Percentiles rank a stretch among this genome's conserved stretches.
These are phyloP conservation scores for Diploptera punctata DNA, from an alignment of 2,888 invertebrate species.

Conservation along the genomic window DNA sequence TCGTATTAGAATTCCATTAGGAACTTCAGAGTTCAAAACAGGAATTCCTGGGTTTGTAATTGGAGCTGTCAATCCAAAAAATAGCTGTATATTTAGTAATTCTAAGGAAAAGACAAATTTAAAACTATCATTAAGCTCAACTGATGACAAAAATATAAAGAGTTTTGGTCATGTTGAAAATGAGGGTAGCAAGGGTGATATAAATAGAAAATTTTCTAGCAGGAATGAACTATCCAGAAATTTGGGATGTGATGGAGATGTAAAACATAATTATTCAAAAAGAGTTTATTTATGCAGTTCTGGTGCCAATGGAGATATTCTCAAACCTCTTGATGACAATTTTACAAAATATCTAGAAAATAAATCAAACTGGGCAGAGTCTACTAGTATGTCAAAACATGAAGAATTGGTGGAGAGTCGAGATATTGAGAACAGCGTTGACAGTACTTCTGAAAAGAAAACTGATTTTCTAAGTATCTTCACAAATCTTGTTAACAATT, in stretches of 20 bases:
- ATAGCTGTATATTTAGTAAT: neutral
- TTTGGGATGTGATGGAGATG: neutral
- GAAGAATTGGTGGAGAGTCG: neutral
- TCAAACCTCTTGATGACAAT: neutral
- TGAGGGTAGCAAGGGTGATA: conserved; percentile 1
- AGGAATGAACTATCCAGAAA: neutral
- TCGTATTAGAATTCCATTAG: neutral
- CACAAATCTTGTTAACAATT: neutral
- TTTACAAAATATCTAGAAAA: neutral
- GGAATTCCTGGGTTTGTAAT: neutral
- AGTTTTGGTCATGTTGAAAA: neutral
- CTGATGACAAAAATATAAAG: neutral
- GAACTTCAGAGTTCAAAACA: neutral
- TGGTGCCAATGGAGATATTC: neutral
- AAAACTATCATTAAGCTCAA: neutral
- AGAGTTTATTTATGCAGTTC: conserved; percentile 2
- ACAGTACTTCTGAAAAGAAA: neutral
- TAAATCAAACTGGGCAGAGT: neutral
- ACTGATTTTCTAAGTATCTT: neutral
- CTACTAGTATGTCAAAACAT: neutral
- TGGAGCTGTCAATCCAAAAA: neutral
- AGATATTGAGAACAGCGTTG: neutral
- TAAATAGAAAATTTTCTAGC: neutral
- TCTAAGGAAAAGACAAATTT: neutral
- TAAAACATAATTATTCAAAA: neutral